phyloP scores from a whole-genome alignment of 2,113 vertebrate genomes.

The Recurvirostra avosetta region DNA sequence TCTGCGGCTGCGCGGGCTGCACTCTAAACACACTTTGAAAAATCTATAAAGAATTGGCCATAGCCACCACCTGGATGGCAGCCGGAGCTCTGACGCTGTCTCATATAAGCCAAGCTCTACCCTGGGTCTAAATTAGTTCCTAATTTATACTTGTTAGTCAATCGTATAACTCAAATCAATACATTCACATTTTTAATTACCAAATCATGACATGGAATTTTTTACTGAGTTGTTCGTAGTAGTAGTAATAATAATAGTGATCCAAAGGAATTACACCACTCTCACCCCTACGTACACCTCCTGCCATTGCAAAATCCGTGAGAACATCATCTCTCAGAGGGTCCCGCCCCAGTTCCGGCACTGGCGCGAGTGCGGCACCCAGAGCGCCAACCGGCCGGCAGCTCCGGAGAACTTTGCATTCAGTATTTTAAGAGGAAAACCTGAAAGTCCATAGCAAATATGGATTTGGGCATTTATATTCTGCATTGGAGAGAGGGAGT shows the following conservation, averaged over 20 bases:
- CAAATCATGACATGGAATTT: background rate
- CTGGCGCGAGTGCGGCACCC: background rate
- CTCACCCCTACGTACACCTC: background rate
- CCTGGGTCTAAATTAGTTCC: background rate
- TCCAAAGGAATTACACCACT: background rate
- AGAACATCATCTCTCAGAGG: background rate
- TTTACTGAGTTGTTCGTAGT: background rate
- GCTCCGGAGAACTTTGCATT: background rate
- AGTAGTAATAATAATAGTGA: fast-evolving
- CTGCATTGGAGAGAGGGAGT: fast-evolving
- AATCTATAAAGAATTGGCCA: fast-evolving
- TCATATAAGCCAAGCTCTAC: background rate
- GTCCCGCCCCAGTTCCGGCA: background rate
- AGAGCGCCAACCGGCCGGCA: background rate
- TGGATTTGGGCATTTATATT: fast-evolving
- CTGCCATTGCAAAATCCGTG: background rate
- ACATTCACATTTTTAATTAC: background rate
- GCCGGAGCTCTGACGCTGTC: background rate
- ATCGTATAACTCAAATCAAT: background rate
- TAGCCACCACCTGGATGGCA: background rate
- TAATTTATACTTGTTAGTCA: background rate
- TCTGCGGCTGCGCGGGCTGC: background rate
- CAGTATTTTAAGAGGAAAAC: background rate
- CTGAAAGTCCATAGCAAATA: background rate
- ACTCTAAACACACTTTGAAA: background rate